These are phyloP conservation scores for Prorops nasuta DNA, from an alignment of 1,140 invertebrate species.

Conservation along the genomic window DNA sequence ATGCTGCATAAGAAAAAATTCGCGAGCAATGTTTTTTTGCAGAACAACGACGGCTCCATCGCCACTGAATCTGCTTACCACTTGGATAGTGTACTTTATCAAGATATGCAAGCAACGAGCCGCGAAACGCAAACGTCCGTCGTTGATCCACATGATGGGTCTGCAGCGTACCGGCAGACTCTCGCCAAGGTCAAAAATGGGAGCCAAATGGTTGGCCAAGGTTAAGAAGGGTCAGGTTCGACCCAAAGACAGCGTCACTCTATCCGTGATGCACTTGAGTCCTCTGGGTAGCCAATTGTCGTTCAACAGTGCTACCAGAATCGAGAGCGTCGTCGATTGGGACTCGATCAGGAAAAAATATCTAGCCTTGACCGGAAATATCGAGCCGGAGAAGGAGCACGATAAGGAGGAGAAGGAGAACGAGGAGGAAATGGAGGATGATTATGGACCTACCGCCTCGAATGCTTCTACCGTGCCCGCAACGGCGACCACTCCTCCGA, in stretches of 20 bases:
- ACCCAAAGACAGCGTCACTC: conserved; percentile 73
- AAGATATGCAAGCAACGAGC: conserved; percentile 70
- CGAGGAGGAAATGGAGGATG: conserved; percentile 53
- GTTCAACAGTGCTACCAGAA: conserved; percentile 69
- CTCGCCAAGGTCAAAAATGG: conserved; percentile 79
- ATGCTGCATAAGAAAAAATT: too few relatives aligned
- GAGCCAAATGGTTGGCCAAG: conserved; percentile 82
- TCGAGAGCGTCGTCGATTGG: conserved; percentile 92
- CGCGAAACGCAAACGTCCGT: conserved; percentile 74
- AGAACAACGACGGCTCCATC: conserved; percentile 95
- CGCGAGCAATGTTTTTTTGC: conserved; percentile 27
- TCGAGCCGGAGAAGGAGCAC: conserved; percentile 61
- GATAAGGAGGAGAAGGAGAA: conserved; percentile 58
- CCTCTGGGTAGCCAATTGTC: conserved; percentile 78
- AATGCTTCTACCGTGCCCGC: conserved; percentile 39
- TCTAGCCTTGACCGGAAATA: conserved; percentile 70
- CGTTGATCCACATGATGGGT: conserved; percentile 80
- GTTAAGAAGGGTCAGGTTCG: conserved; percentile 77
- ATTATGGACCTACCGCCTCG: conserved; percentile 36
- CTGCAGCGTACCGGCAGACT: conserved; percentile 68
- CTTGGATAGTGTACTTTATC: conserved; percentile 86
- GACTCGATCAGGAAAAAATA: conserved; percentile 87
- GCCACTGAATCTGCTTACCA: conserved; percentile 94
- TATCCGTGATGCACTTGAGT: conserved; percentile 75
- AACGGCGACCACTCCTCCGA: conserved; percentile 34